Conservation (phyloP, 2,888 invertebrate genomes). For the Chesias legatella region DNA sequence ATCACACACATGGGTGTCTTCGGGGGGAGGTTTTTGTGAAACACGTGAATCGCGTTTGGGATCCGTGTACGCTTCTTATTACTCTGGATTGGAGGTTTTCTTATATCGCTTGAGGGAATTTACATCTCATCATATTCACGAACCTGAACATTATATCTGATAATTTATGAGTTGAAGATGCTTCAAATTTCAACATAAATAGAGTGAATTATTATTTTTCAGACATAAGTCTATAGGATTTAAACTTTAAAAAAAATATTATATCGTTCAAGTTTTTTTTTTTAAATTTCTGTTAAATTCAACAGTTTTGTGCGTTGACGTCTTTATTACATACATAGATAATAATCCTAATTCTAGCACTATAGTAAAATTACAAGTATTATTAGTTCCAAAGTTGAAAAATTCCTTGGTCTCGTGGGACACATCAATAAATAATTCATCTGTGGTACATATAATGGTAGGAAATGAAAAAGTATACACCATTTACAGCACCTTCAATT, state of each 20-base stretch:
- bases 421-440: too few species aligned
- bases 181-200: not conserved
- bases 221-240: too few species aligned
- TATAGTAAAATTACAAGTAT: too few species aligned
- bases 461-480: not conserved
- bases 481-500: constrained; percentile 5
- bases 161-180: constrained; percentile 17
- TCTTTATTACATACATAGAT: too few species aligned
- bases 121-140: constrained; percentile 28
- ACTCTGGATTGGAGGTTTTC: constrained; percentile 72
- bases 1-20: constrained; percentile 70
- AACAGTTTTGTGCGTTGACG: too few species aligned
- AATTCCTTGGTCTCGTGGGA: too few species aligned
- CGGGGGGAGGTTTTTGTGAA: constrained; percentile 73
- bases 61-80: constrained; percentile 75
- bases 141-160: constrained; percentile 10
- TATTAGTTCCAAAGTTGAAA: too few species aligned
- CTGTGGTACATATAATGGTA: not conserved
- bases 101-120: constrained; percentile 49
- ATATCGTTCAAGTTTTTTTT: too few species aligned
- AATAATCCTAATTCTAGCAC: too few species aligned
- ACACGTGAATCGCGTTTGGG: constrained; percentile 78
- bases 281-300: too few species aligned
- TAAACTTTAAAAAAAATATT: too few species aligned
- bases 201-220: too few species aligned